These are phyloP conservation scores for Psittacula cyanocephala DNA, from an alignment of 2,113 vertebrate genomes.

Conservation along the genomic window DNA sequence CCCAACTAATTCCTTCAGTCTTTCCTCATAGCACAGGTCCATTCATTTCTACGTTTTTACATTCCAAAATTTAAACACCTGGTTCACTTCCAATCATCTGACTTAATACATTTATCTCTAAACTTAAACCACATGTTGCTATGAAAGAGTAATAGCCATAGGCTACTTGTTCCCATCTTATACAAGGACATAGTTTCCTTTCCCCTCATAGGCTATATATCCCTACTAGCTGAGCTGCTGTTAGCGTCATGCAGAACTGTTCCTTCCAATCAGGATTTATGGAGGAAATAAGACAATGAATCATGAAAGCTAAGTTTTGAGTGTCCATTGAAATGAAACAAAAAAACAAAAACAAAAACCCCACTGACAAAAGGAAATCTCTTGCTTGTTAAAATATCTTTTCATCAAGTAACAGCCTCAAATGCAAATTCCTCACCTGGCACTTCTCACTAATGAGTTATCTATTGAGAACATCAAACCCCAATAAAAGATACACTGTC, in stretches of 20 bases:
- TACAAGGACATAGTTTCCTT: background rate
- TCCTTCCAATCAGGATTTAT: background rate
- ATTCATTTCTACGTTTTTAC: background rate
- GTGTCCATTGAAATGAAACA: background rate
- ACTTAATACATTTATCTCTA: background rate
- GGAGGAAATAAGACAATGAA: background rate
- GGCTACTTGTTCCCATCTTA: background rate
- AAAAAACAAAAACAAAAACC: no score
- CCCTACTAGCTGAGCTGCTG: background rate
- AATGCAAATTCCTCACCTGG: background rate
- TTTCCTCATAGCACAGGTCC: background rate
- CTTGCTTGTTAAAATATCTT: background rate
- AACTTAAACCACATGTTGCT: background rate
- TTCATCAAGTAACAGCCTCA: background rate
- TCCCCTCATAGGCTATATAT: background rate
- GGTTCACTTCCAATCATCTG: accelerated
- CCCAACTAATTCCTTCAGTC: background rate
- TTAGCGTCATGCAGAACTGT: background rate
- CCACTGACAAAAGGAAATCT: background rate
- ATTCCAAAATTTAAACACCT: background rate
- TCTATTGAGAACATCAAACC: background rate
- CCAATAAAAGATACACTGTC: background rate
- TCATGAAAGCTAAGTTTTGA: background rate
- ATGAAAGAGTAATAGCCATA: accelerated
- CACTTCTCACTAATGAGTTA: background rate